A percentile compares a stretch with the other conserved stretches of the same genome.
Evolutionary conservation across 2,888 invertebrate genomes (phyloP).

Genomic region (Coleophora flavipennella): DNA sequence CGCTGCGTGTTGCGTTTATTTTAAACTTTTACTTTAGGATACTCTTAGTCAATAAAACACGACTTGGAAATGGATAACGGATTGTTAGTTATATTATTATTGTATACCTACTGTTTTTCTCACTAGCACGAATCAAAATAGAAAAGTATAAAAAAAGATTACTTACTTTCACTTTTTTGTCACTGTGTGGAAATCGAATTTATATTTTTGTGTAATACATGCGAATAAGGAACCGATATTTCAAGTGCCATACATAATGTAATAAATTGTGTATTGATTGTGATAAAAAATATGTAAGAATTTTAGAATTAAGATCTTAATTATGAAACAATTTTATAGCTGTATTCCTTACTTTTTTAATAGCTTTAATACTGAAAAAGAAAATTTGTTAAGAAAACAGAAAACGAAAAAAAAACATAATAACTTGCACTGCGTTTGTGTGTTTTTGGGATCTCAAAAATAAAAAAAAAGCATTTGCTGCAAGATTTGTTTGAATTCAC

Average conservation of each 20-base stretch:
- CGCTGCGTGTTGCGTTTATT: constrained; percentile 18
- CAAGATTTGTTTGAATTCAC: constrained; percentile 12
- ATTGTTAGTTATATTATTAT: no score
- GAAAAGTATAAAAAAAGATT: no score
- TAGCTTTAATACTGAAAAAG: constrained; percentile 1
- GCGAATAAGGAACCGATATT: constrained; percentile 45
- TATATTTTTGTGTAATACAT: constrained; percentile 17
- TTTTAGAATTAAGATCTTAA: no score
- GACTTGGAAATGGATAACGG: neutral
- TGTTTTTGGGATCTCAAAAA: constrained; percentile 74
- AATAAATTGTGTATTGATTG: constrained; percentile 15
- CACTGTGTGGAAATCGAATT: neutral
- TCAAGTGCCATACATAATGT: constrained; percentile 65
- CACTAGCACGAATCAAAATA: no score
- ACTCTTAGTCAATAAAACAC: constrained; percentile 4
- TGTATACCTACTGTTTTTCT: no score
- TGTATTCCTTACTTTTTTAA: constrained; percentile 2
- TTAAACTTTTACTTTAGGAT: no score
- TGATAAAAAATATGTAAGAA: no score
- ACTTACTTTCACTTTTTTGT: neutral
- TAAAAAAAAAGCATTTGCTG: constrained; percentile 53
- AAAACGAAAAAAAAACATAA: constrained; percentile 21
- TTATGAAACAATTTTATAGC: no score
- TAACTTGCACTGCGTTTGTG: constrained; percentile 61
- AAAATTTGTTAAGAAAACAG: neutral